phyloP scores from a whole-genome alignment of 1,140 invertebrate species.

The Euglossa dilemma region DNA sequence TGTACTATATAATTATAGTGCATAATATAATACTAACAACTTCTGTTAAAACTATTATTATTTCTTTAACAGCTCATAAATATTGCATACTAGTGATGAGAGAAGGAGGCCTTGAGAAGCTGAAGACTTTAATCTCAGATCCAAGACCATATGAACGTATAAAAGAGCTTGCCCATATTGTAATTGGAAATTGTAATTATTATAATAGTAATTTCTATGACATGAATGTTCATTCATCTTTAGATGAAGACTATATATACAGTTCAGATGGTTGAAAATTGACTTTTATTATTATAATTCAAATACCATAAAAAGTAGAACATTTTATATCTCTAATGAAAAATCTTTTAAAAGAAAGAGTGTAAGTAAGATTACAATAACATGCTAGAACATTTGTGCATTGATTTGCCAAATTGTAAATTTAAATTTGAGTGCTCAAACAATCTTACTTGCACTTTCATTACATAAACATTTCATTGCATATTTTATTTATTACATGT shows the following conservation, averaged over 20 bases:
- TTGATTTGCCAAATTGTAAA: conserved; percentile 31
- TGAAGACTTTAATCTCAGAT: conserved; percentile 87
- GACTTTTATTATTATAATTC: conserved; percentile 29
- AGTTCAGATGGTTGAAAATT: conserved; percentile 59
- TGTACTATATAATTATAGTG: too few relatives aligned
- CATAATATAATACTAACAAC: neutral
- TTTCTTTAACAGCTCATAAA: conserved; percentile 86
- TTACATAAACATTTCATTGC: conserved; percentile 20
- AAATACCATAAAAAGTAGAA: conserved; percentile 22
- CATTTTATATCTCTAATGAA: conserved; percentile 12
- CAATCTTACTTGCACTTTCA: conserved; percentile 28
- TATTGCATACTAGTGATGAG: conserved; percentile 93
- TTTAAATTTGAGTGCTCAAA: conserved; percentile 45
- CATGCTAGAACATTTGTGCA: conserved; percentile 13
- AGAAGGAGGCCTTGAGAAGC: conserved; percentile 91
- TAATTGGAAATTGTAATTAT: conserved; percentile 85
- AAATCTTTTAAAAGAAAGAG: conserved; percentile 21
- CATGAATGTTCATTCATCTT: conserved; percentile 47
- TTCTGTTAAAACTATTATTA: conserved; percentile 24
- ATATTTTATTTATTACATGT: conserved; percentile 45
- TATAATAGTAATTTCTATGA: conserved; percentile 53
- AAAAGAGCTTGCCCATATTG: conserved; percentile 86
- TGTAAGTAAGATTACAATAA: conserved; percentile 34
- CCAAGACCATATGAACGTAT: conserved; percentile 85
- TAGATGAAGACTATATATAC: conserved; percentile 57